These are phyloP conservation scores for Ricordea florida DNA, from an alignment of 92 coral and sea anemone genomes.

Conservation along the genomic window DNA sequence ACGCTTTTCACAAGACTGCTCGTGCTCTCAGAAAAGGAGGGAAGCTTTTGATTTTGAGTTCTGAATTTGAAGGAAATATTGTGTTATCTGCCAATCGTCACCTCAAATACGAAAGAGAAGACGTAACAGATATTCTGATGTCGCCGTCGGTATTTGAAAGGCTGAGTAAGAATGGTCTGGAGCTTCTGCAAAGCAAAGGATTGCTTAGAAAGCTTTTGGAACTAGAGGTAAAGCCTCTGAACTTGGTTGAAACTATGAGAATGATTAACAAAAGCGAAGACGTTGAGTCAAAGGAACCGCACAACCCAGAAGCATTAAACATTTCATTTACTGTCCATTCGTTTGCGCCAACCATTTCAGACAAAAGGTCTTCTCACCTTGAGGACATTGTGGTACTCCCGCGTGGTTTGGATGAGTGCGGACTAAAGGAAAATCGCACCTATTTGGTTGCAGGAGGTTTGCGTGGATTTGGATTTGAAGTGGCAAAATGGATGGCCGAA, in stretches of 20 bases:
- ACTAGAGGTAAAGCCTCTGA: background rate
- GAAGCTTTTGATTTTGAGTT: background rate
- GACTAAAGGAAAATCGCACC: conserved; percentile 59
- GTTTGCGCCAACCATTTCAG: background rate
- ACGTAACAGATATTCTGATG: conserved; percentile 1
- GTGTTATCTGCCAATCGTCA: conserved; percentile 3
- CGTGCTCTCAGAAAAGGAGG: conserved; percentile 26
- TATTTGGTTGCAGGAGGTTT: conserved; percentile 81
- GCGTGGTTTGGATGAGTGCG: conserved; percentile 46
- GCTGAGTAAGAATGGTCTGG: conserved; percentile 14
- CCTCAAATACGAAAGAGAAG: background rate
- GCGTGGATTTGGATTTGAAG: conserved; percentile 83
- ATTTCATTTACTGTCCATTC: background rate
- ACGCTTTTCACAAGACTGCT: background rate
- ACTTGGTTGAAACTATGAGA: background rate
- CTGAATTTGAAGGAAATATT: background rate
- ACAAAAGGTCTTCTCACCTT: background rate
- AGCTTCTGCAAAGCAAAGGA: conserved; percentile 11
- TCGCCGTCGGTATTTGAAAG: conserved; percentile 6
- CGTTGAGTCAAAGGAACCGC: background rate
- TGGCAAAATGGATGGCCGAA: conserved; percentile 78
- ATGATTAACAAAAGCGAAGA: background rate
- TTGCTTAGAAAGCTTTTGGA: conserved; percentile 14
- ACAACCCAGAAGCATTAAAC: background rate
- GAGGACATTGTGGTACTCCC: conserved; percentile 11